Base-by-base conservation (phyloP, 2,113 vertebrate genomes). In the Clinocottus analis region DNA sequence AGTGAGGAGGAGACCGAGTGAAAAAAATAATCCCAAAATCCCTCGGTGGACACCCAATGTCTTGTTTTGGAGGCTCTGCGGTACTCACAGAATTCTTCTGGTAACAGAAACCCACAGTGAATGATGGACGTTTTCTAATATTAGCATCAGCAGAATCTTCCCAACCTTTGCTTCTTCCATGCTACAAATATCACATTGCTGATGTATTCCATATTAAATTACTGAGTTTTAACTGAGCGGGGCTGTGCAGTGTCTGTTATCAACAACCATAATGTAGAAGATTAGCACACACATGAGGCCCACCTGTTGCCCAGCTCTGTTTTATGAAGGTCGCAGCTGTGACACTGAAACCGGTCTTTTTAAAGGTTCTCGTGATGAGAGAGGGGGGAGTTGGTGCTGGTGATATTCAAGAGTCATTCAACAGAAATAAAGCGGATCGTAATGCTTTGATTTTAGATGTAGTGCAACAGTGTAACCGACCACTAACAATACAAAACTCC, bases 191-290 rank as follows among this genome's bases (percentile, higher is more conserved):
- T 94, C 94, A 92, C 91, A 83, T 92, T 92, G 94, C 93, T 95
- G 90, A 94, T 93, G 92, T 94, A 92, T 94, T 94, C 93, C 88
- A 84, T 94, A 94, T 95, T 95, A 93, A 93, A 94, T 95, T 92
- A 93, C 94, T 90, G 79, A 68, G 90, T 95, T 95, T 95, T 93
- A 94, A 94, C 90, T 67, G 90, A 90, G 93, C 86, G 12, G 84
- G 80, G 82, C 85, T 68, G 79, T 80, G 72, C 88, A 91, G 86
- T 85, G 91, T 89, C 92, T 91, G 92, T 90, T 94, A 94, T 95
- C 94, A 91, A 87, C 91, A 88, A 91, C 93, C 92, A 93, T 95
- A 95, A 95, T 94, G 94, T 94, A 88, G 91, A 93, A 94, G 94
- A 95, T 95, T 95, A 95, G 93, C 92, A 77, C 91, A 92, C 90